A percentile compares a stretch with the other conserved stretches of the same genome.
Conservation (phyloP, 2,113 vertebrate genomes). For the Proteles cristata region DNA sequence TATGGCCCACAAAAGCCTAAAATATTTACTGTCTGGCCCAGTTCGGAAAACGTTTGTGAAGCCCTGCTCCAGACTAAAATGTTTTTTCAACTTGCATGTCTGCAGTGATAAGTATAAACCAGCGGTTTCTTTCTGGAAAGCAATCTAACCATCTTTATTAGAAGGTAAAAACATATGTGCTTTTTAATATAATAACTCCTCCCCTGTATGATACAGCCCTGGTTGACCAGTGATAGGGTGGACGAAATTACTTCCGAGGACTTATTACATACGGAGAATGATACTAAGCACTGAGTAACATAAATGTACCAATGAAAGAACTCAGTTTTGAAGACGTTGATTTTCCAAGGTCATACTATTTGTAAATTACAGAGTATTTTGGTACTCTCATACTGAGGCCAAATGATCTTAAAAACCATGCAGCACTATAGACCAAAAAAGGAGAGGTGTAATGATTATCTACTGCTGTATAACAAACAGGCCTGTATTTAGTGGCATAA, state of each 20-base stretch:
- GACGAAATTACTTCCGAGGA: neutral
- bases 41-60: neutral
- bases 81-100: neutral
- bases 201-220: neutral
- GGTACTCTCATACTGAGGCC: neutral
- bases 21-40: neutral
- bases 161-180: neutral
- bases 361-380: constrained; percentile 1
- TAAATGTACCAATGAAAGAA: neutral
- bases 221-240: neutral
- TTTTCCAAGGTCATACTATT: neutral
- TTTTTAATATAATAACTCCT: neutral
- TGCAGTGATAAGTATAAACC: neutral
- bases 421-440: neutral
- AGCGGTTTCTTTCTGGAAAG: neutral
- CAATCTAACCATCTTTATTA: neutral
- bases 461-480: neutral
- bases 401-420: neutral
- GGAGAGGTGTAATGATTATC: neutral
- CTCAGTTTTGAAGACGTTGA: constrained; percentile 6
- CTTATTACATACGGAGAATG: neutral
- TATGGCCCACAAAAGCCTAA: neutral
- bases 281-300: neutral
- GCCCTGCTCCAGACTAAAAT: neutral
- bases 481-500: neutral